These are phyloP conservation scores for Carpatolechia fugitivella DNA, from an alignment of 2,888 invertebrate species.

Conservation along the genomic window DNA sequence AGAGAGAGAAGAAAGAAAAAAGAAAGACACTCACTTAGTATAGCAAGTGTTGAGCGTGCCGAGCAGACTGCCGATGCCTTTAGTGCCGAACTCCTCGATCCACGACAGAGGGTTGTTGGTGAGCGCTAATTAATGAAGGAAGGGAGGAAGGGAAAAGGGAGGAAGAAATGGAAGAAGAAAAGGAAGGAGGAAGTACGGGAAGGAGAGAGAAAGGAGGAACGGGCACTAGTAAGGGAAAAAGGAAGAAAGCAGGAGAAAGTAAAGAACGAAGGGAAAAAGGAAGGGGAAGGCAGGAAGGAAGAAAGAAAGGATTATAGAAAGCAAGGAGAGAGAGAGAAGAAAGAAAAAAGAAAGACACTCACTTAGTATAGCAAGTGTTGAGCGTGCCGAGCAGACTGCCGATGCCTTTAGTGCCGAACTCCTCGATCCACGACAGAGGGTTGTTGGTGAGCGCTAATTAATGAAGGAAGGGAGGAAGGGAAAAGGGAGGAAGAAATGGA, in stretches of 20 bases:
- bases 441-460: conserved; percentile 96
- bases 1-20: background rate
- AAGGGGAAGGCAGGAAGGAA: no score
- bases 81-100: background rate
- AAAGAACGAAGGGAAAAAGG: no score
- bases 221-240: no score
- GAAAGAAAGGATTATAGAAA: no score
- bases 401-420: conserved; percentile 93
- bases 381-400: conserved; percentile 89
- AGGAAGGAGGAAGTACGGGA: no score
- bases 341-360: conserved; percentile 41
- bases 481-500: no score
- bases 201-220: no score
- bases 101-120: background rate
- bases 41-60: background rate
- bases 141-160: no score
- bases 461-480: no score
- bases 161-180: no score
- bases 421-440: conserved; percentile 96
- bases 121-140: background rate
- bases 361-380: conserved; percentile 89
- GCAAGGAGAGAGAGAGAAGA: no score
- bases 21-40: background rate
- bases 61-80: background rate
- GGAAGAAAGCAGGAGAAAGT: no score